Percentiles rank a stretch among this genome's conserved stretches.
These are phyloP conservation scores for Thymallus thymallus DNA, from an alignment of 2,113 vertebrate genomes.

Conservation along the genomic window DNA sequence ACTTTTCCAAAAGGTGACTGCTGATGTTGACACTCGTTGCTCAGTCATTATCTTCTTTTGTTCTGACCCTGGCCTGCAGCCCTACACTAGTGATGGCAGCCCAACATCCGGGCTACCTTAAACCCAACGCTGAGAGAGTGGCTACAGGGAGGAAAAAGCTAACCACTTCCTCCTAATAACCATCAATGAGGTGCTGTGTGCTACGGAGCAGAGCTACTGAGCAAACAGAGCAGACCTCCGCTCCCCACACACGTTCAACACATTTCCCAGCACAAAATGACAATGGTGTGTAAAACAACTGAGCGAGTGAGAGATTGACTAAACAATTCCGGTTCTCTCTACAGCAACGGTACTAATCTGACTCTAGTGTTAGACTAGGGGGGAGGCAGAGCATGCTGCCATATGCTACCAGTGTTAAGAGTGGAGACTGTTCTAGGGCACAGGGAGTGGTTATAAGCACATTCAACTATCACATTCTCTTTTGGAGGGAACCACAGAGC, in stretches of 20 bases:
- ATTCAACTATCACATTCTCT: neutral
- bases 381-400: too few relatives aligned
- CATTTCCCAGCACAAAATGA: constrained; percentile 27
- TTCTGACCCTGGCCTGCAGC: constrained; percentile 23
- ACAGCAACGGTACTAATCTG: neutral
- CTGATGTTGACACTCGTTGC: neutral
- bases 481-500: neutral
- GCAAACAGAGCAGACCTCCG: constrained; percentile 31
- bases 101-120: constrained; percentile 22
- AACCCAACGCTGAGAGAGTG: constrained; percentile 10
- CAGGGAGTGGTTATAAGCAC: neutral
- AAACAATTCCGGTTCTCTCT: neutral
- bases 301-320: neutral
- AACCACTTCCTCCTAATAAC: constrained; percentile 44
- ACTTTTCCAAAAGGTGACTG: too few relatives aligned
- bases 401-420: too few relatives aligned
- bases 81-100: neutral
- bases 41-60: neutral
- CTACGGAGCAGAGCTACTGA: neutral
- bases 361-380: too few relatives aligned
- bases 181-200: constrained; percentile 42
- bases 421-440: neutral
- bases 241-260: constrained; percentile 37
- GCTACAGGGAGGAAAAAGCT: neutral
- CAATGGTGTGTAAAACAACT: constrained; percentile 16